Base-by-base conservation (phyloP, 1,140 invertebrate genomes). In the Eciton burchellii region DNA sequence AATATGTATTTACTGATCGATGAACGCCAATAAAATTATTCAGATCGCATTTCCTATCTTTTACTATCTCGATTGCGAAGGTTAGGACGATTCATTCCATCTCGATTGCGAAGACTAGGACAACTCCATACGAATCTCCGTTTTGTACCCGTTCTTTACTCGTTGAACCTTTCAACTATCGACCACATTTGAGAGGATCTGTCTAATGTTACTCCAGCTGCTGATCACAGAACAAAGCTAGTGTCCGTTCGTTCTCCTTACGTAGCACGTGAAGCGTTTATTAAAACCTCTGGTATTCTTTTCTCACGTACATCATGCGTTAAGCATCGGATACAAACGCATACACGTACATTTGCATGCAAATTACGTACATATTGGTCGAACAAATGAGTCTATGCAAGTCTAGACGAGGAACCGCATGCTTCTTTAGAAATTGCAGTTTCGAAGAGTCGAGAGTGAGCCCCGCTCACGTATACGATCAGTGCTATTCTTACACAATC, bases 1-100 rank as follows among this genome's bases (percentile, higher is more conserved):
- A 68, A 79, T 79, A 79, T 83, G 54, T 83, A 83, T 79, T 79
- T 79, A 65, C 52, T 21, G 47, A 83, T 79, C 52, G 56, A 60
- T 59, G 16, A 62, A 82, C 26, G 14, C 29, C 79, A 79, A 60
- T 83, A 11, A 83, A 83, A 83, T 79, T 26, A 79, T 60, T 62
- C 21, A 52, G 41, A 68, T 56, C 12, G 35, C 43, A 76, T 21
- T 76, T 76, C 19, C 45, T 2, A 52, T n/a, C 14, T 54, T 76
- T 76, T n/a, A 76, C 52, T 65, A 65, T 76, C 29, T 76, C 52
- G 52, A 65, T 43, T 26, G 24, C 65, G 24, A 76, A 47, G 16
- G 52, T 65, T 21, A 54, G 11, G 63, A 12, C 26, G 24, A 43
- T 47, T 52, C 29, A 0, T 35, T 19, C n/a, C 63, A 57, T 76